phyloP scores from a whole-genome alignment of 2,797 vertebrate species.

The Lacerta agilis region DNA sequence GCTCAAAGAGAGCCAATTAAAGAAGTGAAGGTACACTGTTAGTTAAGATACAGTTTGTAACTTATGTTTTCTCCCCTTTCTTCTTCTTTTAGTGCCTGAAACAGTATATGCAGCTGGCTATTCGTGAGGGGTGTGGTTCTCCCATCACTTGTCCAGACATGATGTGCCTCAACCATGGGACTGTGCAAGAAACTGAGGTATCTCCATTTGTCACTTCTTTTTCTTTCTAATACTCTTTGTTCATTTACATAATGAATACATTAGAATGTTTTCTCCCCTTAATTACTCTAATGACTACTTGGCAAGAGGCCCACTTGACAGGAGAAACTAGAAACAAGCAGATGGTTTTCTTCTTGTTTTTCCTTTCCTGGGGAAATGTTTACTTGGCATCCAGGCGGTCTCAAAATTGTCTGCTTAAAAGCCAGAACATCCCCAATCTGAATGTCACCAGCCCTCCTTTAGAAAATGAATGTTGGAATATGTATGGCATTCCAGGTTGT shows the following conservation, averaged over 20 bases:
- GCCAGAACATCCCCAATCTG: slow-evolving; percentile 23
- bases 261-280: slow-evolving; percentile 48
- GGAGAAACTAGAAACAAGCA: slow-evolving; percentile 54
- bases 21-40: slow-evolving; percentile 44
- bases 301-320: slow-evolving; percentile 56
- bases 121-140: slow-evolving; percentile 90
- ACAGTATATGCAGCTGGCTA: slow-evolving; percentile 90
- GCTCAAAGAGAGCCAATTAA: slow-evolving; percentile 64
- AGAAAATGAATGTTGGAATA: slow-evolving; percentile 30
- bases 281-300: slow-evolving; percentile 63
- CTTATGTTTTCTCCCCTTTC: slow-evolving; percentile 18
- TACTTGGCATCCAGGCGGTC: slow-evolving; percentile 51
- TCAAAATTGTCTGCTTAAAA: slow-evolving; percentile 41
- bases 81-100: slow-evolving; percentile 87
- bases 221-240: slow-evolving; percentile 35
- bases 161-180: slow-evolving; percentile 86
- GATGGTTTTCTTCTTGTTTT: slow-evolving; percentile 57
- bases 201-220: neutral
- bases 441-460: slow-evolving; percentile 39
- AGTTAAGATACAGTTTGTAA: too few species aligned
- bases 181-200: slow-evolving; percentile 93
- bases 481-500: slow-evolving; percentile 9
- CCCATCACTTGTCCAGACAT: slow-evolving; percentile 94
- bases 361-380: slow-evolving; percentile 58
- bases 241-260: slow-evolving; percentile 40